Base-by-base conservation (phyloP, 2,797 vertebrate species). In the Sebastes alutus region DNA sequence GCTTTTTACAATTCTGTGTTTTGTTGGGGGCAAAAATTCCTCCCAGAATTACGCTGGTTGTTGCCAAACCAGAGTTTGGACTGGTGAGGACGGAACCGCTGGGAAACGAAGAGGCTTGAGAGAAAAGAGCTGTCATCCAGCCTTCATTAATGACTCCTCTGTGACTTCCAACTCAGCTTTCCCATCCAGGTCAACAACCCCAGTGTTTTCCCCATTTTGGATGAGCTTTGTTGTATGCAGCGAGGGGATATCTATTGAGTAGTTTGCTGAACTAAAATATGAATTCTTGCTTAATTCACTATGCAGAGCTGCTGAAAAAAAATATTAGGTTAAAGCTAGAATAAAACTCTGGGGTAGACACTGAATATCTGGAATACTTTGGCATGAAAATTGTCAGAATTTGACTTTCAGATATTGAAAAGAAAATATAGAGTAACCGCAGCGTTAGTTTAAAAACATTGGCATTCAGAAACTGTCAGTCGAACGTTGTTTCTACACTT, bases 91-190 rank as follows among this genome's bases (percentile, higher is more conserved):
- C 77, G 83, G 55, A 77, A 59, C 55, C 1, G 12, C 55, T 74
- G 74, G 61, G 80, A 82, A 82, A 77, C 60, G 75, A 80, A 61
- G 83, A 68, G 16, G 60, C 65, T 62, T 1, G 42, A 75, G 65
- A 88, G 80, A 87, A 85, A 83, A 89, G 78, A 81, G 29, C 80
- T 77, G 84, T 89, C 83, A 91, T 80, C 86, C 83, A 27, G 32
- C 38, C 69, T 80, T 88, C 82, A 78, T 76, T 80, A 76, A 75
- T 11, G n/a, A 77, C 63, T 82, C 65, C 82, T 66, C 76, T 83
- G 78, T 82, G 86, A 84, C 77, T 81, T 78, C 72, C 68, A 78
- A 55, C 59, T 71, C 38, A 14, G 35, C 67, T 46, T 86, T 84
- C 74, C 75, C 72, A 73, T 82, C 66, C 82, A 77, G 71, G 71